Evolutionary conservation across 2,888 invertebrate genomes (phyloP).

Genomic region (Andricus curvator): DNA sequence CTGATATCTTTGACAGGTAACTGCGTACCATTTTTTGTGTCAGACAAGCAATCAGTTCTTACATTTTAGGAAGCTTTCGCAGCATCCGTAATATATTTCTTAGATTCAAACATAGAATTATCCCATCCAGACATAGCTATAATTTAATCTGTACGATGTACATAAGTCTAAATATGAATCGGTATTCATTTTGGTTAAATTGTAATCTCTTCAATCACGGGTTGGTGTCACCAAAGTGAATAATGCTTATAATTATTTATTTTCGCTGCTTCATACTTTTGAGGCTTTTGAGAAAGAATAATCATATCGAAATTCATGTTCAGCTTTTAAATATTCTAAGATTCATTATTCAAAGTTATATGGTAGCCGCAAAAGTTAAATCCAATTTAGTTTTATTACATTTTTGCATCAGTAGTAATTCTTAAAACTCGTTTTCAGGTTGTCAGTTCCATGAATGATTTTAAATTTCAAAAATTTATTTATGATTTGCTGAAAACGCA

Average conservation of each 20-base stretch:
- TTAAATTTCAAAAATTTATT: too few species aligned
- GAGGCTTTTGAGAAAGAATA: not conserved
- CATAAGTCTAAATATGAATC: not conserved
- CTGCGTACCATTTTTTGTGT: constrained; percentile 46
- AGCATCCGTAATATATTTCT: constrained; percentile 46
- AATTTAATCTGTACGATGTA: not conserved
- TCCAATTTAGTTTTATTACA: too few species aligned
- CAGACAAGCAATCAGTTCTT: constrained; percentile 39
- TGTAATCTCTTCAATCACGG: not conserved
- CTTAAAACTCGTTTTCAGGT: too few species aligned
- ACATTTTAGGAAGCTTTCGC: constrained; percentile 5
- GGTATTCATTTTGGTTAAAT: not conserved
- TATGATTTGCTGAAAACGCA: too few species aligned
- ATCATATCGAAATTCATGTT: not conserved
- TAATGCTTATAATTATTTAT: not conserved
- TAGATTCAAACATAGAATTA: not conserved
- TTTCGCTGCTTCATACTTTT: not conserved
- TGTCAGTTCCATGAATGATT: too few species aligned
- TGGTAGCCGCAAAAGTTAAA: too few species aligned
- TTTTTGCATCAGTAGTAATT: too few species aligned
- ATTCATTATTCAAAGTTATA: not conserved
- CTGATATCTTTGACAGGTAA: constrained; percentile 58
- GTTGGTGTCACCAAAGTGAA: not conserved
- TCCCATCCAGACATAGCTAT: not conserved
- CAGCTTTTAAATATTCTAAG: not conserved